Evolutionary conservation across 2,113 vertebrate genomes (phyloP), one percentile per base, ranked within the genome.

Genomic region (Lophius piscatorius): DNA sequence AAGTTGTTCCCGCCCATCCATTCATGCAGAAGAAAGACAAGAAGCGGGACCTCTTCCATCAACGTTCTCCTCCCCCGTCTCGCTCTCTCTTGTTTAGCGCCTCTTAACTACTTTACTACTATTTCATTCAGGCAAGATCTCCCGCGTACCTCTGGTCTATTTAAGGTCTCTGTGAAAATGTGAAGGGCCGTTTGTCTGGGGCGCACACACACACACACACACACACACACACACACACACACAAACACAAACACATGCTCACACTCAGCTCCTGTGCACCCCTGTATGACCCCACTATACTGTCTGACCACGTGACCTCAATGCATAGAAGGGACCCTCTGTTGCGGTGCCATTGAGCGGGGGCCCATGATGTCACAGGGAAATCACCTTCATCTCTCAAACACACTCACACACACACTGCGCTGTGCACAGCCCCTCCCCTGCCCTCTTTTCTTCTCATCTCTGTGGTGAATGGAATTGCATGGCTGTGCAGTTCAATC

Each of bases 401-500:
- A 72, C 64, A 66, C 45, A 50, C 26, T 38, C 62, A 31, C 60
- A 41, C 28, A 55, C 60, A 34, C 51, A 76, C 31, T 18, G 41
- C 69, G 55, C 59, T 57, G 28, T 74, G 47, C 18, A 1, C 41
- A 11, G 49, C 76, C 74, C 82, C 75, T 57, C 81, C 82, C 70
- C 65, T 61, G 4, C 66, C 61, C 57, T 12, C 77, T 54, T 86
- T 83, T 82, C 66, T 85, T 84, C 83, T 76, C 80, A 80, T 80
- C 42, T 68, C 78, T 47, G 80, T 84, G 82, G 80, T 90, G 85
- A 90, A 88, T 87, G 83, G 80, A 81, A 87, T 87, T 83, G 82
- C 88, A 87, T 87, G 87, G 85, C 88, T 90, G 87, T 90, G 88
- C 87, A 81, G 82, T 88, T 88, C 88, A 87, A 90, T 90, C 85